Percentiles rank a stretch among this genome's conserved stretches.
Conservation (phyloP, 2,888 invertebrate genomes). For the Thelaira solivaga region DNA sequence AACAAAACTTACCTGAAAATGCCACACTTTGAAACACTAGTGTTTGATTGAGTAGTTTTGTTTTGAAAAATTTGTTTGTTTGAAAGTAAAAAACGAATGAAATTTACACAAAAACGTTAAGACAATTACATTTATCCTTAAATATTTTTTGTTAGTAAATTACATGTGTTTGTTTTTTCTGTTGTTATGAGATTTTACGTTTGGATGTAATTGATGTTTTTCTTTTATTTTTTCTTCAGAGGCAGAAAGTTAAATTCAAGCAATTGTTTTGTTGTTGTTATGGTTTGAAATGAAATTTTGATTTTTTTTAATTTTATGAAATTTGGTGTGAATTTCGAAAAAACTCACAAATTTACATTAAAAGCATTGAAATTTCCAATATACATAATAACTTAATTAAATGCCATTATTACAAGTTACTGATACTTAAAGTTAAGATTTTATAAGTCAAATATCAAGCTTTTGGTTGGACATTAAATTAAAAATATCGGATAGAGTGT, state of each 20-base stretch:
- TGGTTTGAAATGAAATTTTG: background rate
- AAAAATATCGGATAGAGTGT: no score
- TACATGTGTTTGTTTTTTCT: constrained; percentile 44
- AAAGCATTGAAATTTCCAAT: no score
- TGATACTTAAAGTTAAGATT: no score
- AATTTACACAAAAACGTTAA: constrained; percentile 71
- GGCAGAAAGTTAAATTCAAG: background rate
- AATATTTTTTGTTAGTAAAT: constrained; percentile 30
- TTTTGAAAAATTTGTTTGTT: constrained; percentile 14
- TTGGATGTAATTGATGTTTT: constrained; percentile 5
- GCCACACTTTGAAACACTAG: constrained; percentile 97
- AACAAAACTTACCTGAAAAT: constrained; percentile 89
- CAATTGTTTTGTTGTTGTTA: background rate
- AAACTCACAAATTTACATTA: background rate
- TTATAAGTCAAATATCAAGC: no score
- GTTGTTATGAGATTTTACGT: constrained; percentile 7
- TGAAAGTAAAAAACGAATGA: constrained; percentile 74
- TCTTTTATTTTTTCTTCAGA: no score
- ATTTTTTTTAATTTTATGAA: no score
- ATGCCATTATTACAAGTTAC: no score
- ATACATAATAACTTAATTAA: no score
- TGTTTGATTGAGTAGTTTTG: constrained; percentile 68
- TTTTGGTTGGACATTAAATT: no score
- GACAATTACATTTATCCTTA: constrained; percentile 42
- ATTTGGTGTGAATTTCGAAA: no score